Evolutionary conservation across 2,888 invertebrate genomes (phyloP).

Genomic region (Venusia cambrica): DNA sequence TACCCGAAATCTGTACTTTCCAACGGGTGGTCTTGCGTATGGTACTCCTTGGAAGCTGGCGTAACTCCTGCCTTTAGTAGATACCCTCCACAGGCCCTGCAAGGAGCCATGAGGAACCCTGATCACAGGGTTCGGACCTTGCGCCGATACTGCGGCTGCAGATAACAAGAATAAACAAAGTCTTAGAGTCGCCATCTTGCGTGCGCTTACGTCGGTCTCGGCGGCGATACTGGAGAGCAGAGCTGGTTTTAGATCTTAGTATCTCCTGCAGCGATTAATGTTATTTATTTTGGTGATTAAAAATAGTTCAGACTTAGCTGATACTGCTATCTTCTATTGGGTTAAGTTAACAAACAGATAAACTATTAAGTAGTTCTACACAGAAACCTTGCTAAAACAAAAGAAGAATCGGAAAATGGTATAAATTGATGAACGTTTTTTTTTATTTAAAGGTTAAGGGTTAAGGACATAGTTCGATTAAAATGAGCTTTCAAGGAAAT

Average conservation of each 20-base stretch:
- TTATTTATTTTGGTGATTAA: neutral
- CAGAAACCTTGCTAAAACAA: too few relatives aligned
- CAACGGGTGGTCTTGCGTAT: constrained; percentile 84
- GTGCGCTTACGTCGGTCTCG: constrained; percentile 37
- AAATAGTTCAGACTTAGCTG: too few relatives aligned
- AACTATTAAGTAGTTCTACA: too few relatives aligned
- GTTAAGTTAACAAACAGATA: too few relatives aligned
- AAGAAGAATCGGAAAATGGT: too few relatives aligned
- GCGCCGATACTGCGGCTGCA: constrained; percentile 34
- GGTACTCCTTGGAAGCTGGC: constrained; percentile 85
- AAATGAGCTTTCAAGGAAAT: too few relatives aligned
- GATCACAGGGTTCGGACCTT: constrained; percentile 53
- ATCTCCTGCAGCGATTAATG: neutral
- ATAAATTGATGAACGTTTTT: too few relatives aligned
- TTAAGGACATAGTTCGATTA: too few relatives aligned
- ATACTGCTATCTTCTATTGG: too few relatives aligned
- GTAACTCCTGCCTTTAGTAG: constrained; percentile 63
- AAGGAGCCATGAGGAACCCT: constrained; percentile 56
- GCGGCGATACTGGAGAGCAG: constrained; percentile 24
- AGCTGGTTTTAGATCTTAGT: constrained; percentile 14
- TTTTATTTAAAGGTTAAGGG: too few relatives aligned
- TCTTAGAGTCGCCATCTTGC: constrained; percentile 41
- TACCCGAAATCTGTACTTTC: constrained; percentile 82
- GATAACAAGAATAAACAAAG: constrained; percentile 40
- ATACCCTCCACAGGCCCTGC: constrained; percentile 62